phyloP scores from a whole-genome alignment of 1,140 invertebrate species.

The Dolichoris vasculosae region DNA sequence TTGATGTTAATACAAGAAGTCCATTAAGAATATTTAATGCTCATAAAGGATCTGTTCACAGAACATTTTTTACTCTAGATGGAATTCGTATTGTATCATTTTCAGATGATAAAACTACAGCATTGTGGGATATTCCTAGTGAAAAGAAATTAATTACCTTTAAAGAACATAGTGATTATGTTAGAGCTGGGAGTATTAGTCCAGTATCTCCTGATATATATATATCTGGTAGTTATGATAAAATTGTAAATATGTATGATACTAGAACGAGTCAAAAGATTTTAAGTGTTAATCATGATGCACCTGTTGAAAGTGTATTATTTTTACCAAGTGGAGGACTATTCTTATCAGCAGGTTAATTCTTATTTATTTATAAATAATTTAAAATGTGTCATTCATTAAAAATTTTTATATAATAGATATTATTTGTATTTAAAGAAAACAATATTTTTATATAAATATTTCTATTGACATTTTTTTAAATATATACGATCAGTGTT shows the following conservation, averaged over 20 bases:
- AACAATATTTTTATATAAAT: background rate
- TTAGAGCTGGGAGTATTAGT: slow-evolving; percentile 85
- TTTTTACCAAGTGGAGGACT: slow-evolving; percentile 93
- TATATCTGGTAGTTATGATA: slow-evolving; percentile 95
- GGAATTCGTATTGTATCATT: slow-evolving; percentile 89
- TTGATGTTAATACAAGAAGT: slow-evolving; percentile 88
- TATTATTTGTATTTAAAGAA: too few species aligned
- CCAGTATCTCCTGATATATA: slow-evolving; percentile 84
- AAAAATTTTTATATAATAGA: too few species aligned
- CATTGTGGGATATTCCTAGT: slow-evolving; percentile 91
- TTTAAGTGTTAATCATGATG: slow-evolving; percentile 88
- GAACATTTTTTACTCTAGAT: slow-evolving; percentile 87
- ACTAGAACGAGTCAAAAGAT: slow-evolving; percentile 82
- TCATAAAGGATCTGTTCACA: slow-evolving; percentile 81
- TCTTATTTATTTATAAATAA: slow-evolving; percentile 38
- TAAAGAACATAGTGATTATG: slow-evolving; percentile 86
- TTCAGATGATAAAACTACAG: slow-evolving; percentile 94
- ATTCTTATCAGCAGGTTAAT: slow-evolving; percentile 88
- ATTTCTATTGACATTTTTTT: background rate
- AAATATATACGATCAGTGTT: background rate
- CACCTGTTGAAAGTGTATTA: slow-evolving; percentile 92
- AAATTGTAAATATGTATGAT: slow-evolving; percentile 93
- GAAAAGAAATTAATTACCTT: slow-evolving; percentile 83
- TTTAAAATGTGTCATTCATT: slow-evolving; percentile 17
- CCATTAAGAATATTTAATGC: slow-evolving; percentile 79